phyloP scores from a whole-genome alignment of 2,888 invertebrate species.

The Meganola albula region DNA sequence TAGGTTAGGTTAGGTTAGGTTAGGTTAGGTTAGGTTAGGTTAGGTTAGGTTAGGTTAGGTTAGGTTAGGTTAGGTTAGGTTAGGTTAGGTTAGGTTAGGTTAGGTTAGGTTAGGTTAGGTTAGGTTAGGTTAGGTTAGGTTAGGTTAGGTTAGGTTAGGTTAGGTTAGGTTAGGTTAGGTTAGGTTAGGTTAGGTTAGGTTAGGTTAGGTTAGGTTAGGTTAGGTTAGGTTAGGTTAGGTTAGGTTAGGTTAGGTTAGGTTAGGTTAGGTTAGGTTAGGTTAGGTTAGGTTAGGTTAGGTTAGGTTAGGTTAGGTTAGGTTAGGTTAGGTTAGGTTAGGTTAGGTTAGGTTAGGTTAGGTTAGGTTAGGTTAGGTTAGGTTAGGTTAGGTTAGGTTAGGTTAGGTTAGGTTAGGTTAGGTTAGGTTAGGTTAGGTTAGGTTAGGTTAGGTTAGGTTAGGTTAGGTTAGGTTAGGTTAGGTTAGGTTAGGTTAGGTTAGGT shows the following conservation, averaged over 20 bases:
- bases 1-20: conserved; percentile 10
- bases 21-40: conserved; percentile 13
- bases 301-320: too few relatives aligned
- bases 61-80: conserved; percentile 13
- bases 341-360: too few relatives aligned
- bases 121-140: conserved; percentile 10
- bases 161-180: conserved; percentile 13
- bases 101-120: conserved; percentile 13
- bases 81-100: conserved; percentile 16
- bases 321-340: too few relatives aligned
- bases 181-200: conserved; percentile 11
- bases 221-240: conserved; percentile 11
- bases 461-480: too few relatives aligned
- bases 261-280: too few relatives aligned
- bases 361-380: too few relatives aligned
- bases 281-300: too few relatives aligned
- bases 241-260: conserved; percentile 8
- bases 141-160: conserved; percentile 11
- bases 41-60: conserved; percentile 13
- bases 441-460: too few relatives aligned
- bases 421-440: too few relatives aligned
- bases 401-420: too few relatives aligned
- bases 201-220: conserved; percentile 11
- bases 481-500: too few relatives aligned
- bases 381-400: too few relatives aligned